phyloP scores from a whole-genome alignment of 2,113 vertebrate genomes.

The Alosa alosa region DNA sequence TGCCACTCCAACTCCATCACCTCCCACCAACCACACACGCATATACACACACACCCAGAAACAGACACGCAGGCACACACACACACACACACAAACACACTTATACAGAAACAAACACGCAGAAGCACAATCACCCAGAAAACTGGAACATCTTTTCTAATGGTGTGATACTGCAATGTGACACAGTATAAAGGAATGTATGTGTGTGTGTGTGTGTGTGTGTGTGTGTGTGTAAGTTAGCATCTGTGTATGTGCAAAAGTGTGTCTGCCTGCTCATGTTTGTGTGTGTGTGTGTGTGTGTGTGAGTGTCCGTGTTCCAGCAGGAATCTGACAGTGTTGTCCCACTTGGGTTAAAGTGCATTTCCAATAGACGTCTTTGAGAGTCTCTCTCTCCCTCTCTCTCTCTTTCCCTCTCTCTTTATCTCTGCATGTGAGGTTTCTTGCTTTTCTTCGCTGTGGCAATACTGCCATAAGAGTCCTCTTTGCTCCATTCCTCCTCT shows the following conservation, averaged over 20 bases:
- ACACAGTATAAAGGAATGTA: too few species aligned
- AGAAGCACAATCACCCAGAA: background rate
- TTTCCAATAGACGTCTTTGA: background rate
- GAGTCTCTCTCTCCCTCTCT: background rate
- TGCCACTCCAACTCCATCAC: too few species aligned
- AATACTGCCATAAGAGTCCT: too few species aligned
- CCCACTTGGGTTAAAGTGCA: too few species aligned
- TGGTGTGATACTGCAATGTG: background rate
- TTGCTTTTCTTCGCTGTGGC: too few species aligned
- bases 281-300: background rate
- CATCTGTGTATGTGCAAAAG: too few species aligned
- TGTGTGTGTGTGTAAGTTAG: background rate
- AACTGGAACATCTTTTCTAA: constrained; percentile 34
- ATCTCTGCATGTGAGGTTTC: background rate
- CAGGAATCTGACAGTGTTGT: too few species aligned
- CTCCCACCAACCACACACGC: too few species aligned
- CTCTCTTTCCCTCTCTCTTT: background rate
- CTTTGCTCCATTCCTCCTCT: too few species aligned
- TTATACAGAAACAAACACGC: constrained; percentile 30
- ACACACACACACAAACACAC: constrained; percentile 31
- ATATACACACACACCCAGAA: constrained; percentile 19
- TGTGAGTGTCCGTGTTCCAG: too few species aligned
- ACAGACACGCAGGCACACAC: background rate
- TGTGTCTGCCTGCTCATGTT: too few species aligned
- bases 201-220: too few species aligned